phyloP scores from a whole-genome alignment of 2,888 invertebrate species.

The Heliothis peltigera region DNA sequence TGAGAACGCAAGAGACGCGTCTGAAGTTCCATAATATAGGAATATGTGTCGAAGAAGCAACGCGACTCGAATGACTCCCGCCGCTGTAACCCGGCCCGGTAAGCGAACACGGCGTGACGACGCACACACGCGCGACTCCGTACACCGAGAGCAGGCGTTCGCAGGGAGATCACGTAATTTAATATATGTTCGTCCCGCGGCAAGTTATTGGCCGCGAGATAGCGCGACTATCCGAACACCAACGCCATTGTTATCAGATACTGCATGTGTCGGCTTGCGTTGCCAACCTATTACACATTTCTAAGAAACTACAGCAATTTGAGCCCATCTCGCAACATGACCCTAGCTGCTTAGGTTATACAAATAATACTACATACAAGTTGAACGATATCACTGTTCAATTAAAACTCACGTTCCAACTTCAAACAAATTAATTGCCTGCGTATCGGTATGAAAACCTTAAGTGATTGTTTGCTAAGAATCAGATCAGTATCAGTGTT shows the following conservation, averaged over 20 bases:
- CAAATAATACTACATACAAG: too few relatives aligned
- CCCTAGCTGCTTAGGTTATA: too few relatives aligned
- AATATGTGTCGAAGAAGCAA: background rate
- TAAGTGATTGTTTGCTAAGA: too few relatives aligned
- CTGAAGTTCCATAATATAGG: conserved; percentile 3
- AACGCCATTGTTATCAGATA: conserved; percentile 17
- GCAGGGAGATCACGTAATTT: conserved; percentile 47
- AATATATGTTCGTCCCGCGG: conserved; percentile 26
- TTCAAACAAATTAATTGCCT: too few relatives aligned
- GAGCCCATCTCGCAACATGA: background rate
- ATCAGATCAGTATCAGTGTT: too few relatives aligned
- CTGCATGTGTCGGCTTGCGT: conserved; percentile 14
- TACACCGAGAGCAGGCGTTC: conserved; percentile 31
- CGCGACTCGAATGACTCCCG: conserved; percentile 11
- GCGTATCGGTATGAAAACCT: too few relatives aligned
- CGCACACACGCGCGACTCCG: background rate
- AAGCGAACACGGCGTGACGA: conserved; percentile 16
- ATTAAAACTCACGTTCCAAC: too few relatives aligned
- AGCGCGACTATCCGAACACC: conserved; percentile 11
- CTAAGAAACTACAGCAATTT: background rate
- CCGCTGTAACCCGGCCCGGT: conserved; percentile 15
- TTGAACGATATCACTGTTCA: too few relatives aligned
- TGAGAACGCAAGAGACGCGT: background rate
- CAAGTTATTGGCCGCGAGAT: conserved; percentile 25
- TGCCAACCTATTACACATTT: conserved; percentile 3